A percentile compares a stretch with the other conserved stretches of the same genome.
phyloP scores from a whole-genome alignment of 2,888 invertebrate species.

The Chorisops tibialis region DNA sequence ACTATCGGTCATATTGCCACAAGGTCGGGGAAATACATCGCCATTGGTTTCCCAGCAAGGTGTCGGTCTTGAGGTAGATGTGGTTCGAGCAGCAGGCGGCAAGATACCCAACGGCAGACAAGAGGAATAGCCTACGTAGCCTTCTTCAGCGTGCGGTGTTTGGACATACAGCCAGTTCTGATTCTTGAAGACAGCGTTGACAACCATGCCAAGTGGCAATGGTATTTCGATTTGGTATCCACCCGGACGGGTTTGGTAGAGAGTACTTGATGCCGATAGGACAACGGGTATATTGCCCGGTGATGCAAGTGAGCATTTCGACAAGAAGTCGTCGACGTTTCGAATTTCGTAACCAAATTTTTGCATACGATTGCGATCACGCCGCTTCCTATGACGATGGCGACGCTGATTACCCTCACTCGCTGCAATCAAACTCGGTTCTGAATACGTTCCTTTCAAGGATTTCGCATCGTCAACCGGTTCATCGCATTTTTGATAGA shows the following conservation, averaged over 20 bases:
- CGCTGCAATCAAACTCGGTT: slow-evolving; percentile 49
- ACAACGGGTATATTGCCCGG: slow-evolving; percentile 86
- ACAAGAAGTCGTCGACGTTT: slow-evolving; percentile 74
- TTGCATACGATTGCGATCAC: slow-evolving; percentile 47
- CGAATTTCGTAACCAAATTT: slow-evolving; percentile 75
- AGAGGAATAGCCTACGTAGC: slow-evolving; percentile 73
- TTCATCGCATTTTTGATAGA: slow-evolving; percentile 37
- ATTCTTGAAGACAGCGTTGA: slow-evolving; percentile 82
- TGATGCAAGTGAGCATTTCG: slow-evolving; percentile 73
- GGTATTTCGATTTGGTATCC: slow-evolving; percentile 66
- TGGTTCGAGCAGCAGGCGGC: slow-evolving; percentile 52
- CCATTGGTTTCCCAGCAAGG: slow-evolving; percentile 81
- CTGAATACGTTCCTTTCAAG: slow-evolving; percentile 49
- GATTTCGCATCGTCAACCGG: slow-evolving; percentile 36
- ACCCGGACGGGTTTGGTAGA: slow-evolving; percentile 72
- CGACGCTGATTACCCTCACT: slow-evolving; percentile 46
- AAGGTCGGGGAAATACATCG: slow-evolving; percentile 75
- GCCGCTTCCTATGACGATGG: slow-evolving; percentile 49
- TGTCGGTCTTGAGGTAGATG: slow-evolving; percentile 50
- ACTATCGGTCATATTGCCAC: slow-evolving; percentile 77
- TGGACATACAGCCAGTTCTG: slow-evolving; percentile 82
- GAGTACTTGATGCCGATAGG: slow-evolving; percentile 67
- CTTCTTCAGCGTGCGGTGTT: slow-evolving; percentile 80
- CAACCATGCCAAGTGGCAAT: slow-evolving; percentile 76
- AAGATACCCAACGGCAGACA: slow-evolving; percentile 75